phyloP scores from a whole-genome alignment of 2,888 invertebrate species.

The Cerceris rybyensis region DNA sequence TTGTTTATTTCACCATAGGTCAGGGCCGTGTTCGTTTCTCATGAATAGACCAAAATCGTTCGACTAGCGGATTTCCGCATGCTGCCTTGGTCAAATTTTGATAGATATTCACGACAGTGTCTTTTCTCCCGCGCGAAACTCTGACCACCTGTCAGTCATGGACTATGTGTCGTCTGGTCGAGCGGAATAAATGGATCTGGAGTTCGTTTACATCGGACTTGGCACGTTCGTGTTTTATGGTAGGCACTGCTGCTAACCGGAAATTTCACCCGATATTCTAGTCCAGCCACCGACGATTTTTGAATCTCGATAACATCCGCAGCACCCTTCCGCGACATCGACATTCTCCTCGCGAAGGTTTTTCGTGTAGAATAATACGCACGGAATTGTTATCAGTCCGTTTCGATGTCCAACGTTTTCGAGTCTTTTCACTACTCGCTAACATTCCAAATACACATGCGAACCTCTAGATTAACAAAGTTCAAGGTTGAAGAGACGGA shows the following conservation, averaged over 20 bases:
- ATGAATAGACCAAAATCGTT: background rate
- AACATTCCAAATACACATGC: no score
- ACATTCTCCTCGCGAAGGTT: background rate
- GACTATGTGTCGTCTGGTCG: slow-evolving; percentile 49
- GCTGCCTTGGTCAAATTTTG: slow-evolving; percentile 16
- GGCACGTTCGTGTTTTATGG: slow-evolving; percentile 18
- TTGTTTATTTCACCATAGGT: slow-evolving; percentile 38
- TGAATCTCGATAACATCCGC: background rate
- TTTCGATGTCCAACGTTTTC: no score
- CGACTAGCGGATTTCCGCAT: slow-evolving; percentile 6
- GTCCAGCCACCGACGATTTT: slow-evolving; percentile 18
- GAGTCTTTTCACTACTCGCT: no score
- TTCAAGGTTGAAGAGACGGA: no score
- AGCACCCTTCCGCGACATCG: background rate
- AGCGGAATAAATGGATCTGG: slow-evolving; percentile 63
- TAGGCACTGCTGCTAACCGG: background rate
- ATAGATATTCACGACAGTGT: slow-evolving; percentile 27
- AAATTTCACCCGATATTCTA: background rate
- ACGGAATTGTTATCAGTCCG: no score
- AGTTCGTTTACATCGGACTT: slow-evolving; percentile 55
- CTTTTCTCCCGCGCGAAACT: slow-evolving; percentile 36
- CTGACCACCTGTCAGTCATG: slow-evolving; percentile 54
- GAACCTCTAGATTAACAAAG: no score
- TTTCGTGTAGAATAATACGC: background rate
- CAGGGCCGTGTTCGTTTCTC: slow-evolving; percentile 29